These are phyloP conservation scores for Apogon talboti DNA, from an alignment of 2,797 vertebrate species.

Conservation along the genomic window DNA sequence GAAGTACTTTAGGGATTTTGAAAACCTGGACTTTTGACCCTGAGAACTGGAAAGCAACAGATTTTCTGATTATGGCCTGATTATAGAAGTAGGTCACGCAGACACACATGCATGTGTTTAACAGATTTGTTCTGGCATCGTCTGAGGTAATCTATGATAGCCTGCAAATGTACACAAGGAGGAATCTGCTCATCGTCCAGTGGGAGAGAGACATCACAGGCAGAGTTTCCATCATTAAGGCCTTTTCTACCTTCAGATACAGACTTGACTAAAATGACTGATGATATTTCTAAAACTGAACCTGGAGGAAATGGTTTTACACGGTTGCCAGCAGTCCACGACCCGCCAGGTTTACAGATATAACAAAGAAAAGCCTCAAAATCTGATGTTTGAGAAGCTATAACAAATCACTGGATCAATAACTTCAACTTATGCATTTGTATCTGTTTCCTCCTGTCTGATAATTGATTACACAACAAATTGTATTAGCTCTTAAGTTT, in stretches of 20 bases:
- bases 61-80: slow-evolving; percentile 64
- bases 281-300: neutral
- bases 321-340: too few relatives aligned
- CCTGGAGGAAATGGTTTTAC: too few relatives aligned
- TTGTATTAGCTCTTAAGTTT: neutral
- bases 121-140: slow-evolving; percentile 35
- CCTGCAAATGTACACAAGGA: slow-evolving; percentile 54
- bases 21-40: slow-evolving; percentile 12
- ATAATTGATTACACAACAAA: too few relatives aligned
- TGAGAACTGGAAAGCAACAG: slow-evolving; percentile 29
- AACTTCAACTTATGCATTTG: too few relatives aligned
- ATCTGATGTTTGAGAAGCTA: too few relatives aligned
- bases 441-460: too few relatives aligned
- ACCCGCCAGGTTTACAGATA: too few relatives aligned
- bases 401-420: too few relatives aligned
- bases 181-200: slow-evolving; percentile 62
- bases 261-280: slow-evolving; percentile 8
- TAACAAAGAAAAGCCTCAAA: too few relatives aligned
- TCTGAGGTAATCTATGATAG: slow-evolving; percentile 46
- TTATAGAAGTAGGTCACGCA: slow-evolving; percentile 68
- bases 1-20: neutral
- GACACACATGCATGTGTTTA: slow-evolving; percentile 43
- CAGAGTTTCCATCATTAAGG: slow-evolving; percentile 39
- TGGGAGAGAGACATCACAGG: slow-evolving; percentile 26
- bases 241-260: slow-evolving; percentile 31